phyloP scores from a whole-genome alignment of 2,113 vertebrate species.

The Bombycilla garrulus region DNA sequence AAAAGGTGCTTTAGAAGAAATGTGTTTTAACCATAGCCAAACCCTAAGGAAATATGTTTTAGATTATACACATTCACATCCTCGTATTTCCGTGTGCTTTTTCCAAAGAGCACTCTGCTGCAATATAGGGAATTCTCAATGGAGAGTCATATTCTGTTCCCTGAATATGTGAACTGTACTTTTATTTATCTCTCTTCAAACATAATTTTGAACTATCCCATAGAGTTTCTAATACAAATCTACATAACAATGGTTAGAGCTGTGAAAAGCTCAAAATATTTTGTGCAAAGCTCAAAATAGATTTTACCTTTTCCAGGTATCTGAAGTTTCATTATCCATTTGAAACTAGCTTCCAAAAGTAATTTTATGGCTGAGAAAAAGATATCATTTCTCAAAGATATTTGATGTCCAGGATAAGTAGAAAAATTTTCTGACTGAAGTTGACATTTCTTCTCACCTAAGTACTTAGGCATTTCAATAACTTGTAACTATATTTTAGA shows the following conservation, averaged over 20 bases:
- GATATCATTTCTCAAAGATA: neutral
- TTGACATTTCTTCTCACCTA: neutral
- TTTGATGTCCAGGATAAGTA: neutral
- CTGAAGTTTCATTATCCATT: neutral
- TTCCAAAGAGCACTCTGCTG: neutral
- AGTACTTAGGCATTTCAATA: neutral
- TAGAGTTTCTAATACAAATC: neutral
- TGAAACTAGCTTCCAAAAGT: neutral
- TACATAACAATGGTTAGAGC: neutral
- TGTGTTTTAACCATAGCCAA: neutral
- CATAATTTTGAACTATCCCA: neutral
- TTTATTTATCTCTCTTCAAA: slow-evolving; percentile 5
- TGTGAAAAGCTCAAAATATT: neutral
- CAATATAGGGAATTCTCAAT: neutral
- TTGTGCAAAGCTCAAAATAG: neutral
- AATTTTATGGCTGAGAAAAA: neutral
- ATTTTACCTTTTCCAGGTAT: neutral
- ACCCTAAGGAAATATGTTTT: neutral
- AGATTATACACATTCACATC: neutral
- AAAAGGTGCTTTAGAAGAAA: neutral
- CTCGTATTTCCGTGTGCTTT: neutral
- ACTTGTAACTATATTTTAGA: neutral
- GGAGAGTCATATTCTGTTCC: neutral
- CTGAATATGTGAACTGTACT: neutral
- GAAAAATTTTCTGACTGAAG: neutral